Evolutionary conservation across 2,113 vertebrate species (phyloP), one percentile per base, ranked within the genome.

Genomic region (Prochilodus magdalenae): DNA sequence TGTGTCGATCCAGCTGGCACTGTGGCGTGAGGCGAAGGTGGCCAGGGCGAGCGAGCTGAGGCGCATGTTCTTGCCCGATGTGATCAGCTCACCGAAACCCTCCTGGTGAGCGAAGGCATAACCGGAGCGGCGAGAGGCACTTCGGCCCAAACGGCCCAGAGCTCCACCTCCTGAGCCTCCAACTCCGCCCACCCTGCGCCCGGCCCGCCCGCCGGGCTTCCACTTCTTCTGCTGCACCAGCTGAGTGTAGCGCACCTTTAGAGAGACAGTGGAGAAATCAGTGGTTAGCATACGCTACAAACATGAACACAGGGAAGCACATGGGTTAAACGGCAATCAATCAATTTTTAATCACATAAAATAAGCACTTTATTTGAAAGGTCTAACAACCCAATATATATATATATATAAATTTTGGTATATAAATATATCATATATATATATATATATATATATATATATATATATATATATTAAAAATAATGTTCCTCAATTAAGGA

Each of bases 41-140:
- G 96, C 95, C 14, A 98, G 92, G 0, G 95, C 96, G 80, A 96
- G 77, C 13, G 97, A 97, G 60, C 96, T 97, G 47, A 98, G 95
- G 3, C 96, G 88, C 97, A 98, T 98, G 92, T 98, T 98, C 87
- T 96, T 98, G 63, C 97, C 97, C 0, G 97, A 98, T 85, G 96
- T 98, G 86, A 98, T 98, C 83, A 98, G 95, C 87, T 98, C 97
- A 27, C 97, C 97, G 0, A 98, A 98, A 26, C 97, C 97, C 75
- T 98, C 97, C 87, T 97, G 96, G 89, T 98, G 97, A 0, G 97
- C 96, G 82, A 98, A 98, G 84, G 97, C 97, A 0, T 98, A 98
- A 77, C 97, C 97, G 0, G 97, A 98, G 81, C 96, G 95, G 5
- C 94, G 93, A 0, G 96, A 96, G 0, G 96, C 94, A 0, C 81